phyloP scores from a whole-genome alignment of 2,797 vertebrate species.

The Notolabrus celidotus region DNA sequence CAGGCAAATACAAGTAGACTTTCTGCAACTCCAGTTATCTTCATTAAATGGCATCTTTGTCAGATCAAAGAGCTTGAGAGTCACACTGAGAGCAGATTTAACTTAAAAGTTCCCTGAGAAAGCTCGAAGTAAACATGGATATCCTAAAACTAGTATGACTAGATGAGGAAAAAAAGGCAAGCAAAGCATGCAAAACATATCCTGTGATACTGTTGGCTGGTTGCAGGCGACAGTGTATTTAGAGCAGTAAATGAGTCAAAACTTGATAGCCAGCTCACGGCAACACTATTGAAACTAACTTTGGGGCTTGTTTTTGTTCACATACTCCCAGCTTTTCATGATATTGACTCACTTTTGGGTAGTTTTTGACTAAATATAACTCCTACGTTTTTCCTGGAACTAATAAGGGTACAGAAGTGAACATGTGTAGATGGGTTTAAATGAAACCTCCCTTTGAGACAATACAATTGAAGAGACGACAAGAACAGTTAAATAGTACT shows the following conservation, averaged over 20 bases:
- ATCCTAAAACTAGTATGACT: slow-evolving; percentile 47
- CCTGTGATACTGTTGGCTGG: slow-evolving; percentile 49
- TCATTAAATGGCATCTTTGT: slow-evolving; percentile 75
- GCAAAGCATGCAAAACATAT: slow-evolving; percentile 59
- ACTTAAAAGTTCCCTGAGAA: slow-evolving; percentile 61
- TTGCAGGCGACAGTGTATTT: slow-evolving; percentile 59
- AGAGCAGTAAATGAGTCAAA: slow-evolving; percentile 38
- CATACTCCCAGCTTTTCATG: slow-evolving; percentile 10
- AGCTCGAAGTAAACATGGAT: slow-evolving; percentile 65
- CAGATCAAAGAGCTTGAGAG: slow-evolving; percentile 72
- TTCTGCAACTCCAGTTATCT: slow-evolving; percentile 67
- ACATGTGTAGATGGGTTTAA: slow-evolving; percentile 5
- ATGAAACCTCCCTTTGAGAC: not conserved
- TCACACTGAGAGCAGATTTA: slow-evolving; percentile 49
- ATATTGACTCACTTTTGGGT: slow-evolving; percentile 3
- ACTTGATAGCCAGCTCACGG: slow-evolving; percentile 47
- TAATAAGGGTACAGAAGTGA: not conserved
- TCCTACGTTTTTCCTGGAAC: not conserved
- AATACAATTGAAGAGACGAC: not conserved
- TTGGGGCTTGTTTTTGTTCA: slow-evolving; percentile 30
- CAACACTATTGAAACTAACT: slow-evolving; percentile 53
- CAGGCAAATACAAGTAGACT: slow-evolving; percentile 73
- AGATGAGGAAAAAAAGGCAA: slow-evolving; percentile 60
- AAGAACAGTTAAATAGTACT: not conserved
- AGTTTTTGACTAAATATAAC: not conserved